Evolutionary conservation across 2,113 vertebrate genomes (phyloP), one percentile per base, ranked within the genome.

Genomic region (Apistogramma diplotaenia): DNA sequence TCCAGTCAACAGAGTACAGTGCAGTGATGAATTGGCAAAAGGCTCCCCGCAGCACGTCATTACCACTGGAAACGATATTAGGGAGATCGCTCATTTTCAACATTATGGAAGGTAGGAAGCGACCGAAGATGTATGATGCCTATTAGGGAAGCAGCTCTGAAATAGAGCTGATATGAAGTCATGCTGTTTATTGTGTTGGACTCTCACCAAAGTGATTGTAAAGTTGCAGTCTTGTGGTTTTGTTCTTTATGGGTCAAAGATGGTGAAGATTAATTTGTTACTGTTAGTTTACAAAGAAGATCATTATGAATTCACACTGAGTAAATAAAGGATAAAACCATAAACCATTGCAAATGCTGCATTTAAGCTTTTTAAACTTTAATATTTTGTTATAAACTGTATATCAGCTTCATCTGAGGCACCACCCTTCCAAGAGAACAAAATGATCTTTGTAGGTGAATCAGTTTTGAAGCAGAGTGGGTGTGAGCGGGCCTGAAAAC

Each of bases 1-100:
- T 89, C 74, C n/a, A 76, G 85, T 76, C 80, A 78, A 78, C 21
- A 25, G 55, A 31, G 11, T 58, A 40, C 74, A 78, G 73, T 62
- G 77, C 54, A 60, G 25, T 70, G 85, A 86, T 89, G 72, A 90
- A 84, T 83, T 23, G 5, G 74, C 65, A 76, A 56, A 87, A 74
- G 65, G 27, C 61, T 89, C 78, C 82, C 77, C 35, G 73, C 7
- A 29, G 82, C 74, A 77, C 58, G 74, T 90, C 81, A 82, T 87
- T 84, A 86, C 77, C 81, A 59, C 61, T 83, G 19, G 54, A 88
- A 83, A 78, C 78, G 77, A 56, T 76, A 77, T 85, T 35, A 77
- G 70, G 83, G 78, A 79, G 72, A 80, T 85, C 84, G 43, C 67
- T 83, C 77, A 59, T 70, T 85, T 85, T 86, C 76, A 84, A 86